Conservation (phyloP, 53 echinoderm and acorn worm genomes). For the Holothuria leucospilota region DNA sequence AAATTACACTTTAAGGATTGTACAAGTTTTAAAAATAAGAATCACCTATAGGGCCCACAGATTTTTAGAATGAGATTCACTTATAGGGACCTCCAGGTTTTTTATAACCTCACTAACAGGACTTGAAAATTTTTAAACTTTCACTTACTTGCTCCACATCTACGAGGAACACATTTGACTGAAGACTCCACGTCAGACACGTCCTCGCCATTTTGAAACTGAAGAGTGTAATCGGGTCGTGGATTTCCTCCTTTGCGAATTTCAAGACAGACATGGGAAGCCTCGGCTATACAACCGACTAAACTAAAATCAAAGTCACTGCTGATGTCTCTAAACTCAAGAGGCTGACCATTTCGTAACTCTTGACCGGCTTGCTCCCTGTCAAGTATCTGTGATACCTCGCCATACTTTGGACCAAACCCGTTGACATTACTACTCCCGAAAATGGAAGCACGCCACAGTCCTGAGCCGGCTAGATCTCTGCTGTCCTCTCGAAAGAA, state of each 20-base stretch:
- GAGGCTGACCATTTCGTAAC: background rate
- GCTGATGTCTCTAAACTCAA: background rate
- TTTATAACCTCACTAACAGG: too few relatives aligned
- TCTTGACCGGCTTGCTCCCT: conserved; percentile 3
- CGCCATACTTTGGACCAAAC: background rate
- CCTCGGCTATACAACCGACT: conserved; percentile 30
- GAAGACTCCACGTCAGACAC: conserved; percentile 10
- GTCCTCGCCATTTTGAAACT: background rate
- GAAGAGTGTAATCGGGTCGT: conserved; percentile 24
- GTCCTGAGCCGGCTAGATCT: conserved; percentile 23
- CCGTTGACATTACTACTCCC: conserved; percentile 18
- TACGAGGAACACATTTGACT: conserved; percentile 14
- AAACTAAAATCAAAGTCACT: conserved; percentile 33
- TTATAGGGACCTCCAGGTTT: too few relatives aligned
- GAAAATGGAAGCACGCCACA: conserved; percentile 23
- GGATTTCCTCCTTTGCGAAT: conserved; percentile 8
- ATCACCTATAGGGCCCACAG: too few relatives aligned
- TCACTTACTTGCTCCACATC: conserved; percentile 45
- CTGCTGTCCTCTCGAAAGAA: conserved; percentile 27
- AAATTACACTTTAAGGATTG: too few relatives aligned
- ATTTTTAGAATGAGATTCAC: too few relatives aligned
- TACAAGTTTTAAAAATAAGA: too few relatives aligned
- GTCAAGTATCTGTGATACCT: conserved; percentile 30
- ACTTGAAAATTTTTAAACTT: too few relatives aligned
- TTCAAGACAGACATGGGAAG: conserved; percentile 28